Conservation (phyloP, 2,797 vertebrate genomes). For the Orestias chungarensis region DNA sequence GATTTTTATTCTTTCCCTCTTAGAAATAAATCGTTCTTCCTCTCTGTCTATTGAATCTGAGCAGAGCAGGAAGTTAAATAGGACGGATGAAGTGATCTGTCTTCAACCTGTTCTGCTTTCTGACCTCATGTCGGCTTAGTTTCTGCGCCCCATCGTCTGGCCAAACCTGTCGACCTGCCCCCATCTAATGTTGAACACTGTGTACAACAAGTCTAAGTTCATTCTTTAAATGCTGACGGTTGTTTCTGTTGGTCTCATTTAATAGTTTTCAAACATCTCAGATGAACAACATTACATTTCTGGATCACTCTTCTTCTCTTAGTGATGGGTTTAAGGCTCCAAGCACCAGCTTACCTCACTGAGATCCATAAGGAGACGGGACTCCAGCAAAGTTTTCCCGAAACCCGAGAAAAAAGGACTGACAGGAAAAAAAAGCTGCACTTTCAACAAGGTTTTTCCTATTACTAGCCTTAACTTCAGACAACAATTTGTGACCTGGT, state of each 20-base stretch:
- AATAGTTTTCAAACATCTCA: not conserved
- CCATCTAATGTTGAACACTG: conserved; percentile 2
- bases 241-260: not conserved
- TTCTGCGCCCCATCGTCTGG: conserved; percentile 1
- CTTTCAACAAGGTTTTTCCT: too few relatives aligned
- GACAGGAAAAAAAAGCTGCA: too few relatives aligned
- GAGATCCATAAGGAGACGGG: too few relatives aligned
- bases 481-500: too few relatives aligned
- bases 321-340: too few relatives aligned
- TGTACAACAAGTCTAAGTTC: conserved; percentile 1
- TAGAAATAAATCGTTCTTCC: conserved; percentile 18
- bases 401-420: too few relatives aligned
- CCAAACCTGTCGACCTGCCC: conserved; percentile 27
- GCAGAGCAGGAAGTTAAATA: conserved; percentile 16
- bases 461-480: too few relatives aligned
- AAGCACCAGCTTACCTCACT: too few relatives aligned
- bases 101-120: conserved; percentile 18
- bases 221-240: not conserved
- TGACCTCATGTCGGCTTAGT: conserved; percentile 28
- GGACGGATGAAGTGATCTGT: conserved; percentile 59
- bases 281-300: not conserved
- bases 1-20: not conserved
- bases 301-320: not conserved
- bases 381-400: too few relatives aligned
- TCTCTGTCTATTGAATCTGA: conserved; percentile 17